Evolutionary conservation across 2,888 invertebrate species (phyloP), one percentile per base, ranked within the genome.

Genomic region (Dione juno): DNA sequence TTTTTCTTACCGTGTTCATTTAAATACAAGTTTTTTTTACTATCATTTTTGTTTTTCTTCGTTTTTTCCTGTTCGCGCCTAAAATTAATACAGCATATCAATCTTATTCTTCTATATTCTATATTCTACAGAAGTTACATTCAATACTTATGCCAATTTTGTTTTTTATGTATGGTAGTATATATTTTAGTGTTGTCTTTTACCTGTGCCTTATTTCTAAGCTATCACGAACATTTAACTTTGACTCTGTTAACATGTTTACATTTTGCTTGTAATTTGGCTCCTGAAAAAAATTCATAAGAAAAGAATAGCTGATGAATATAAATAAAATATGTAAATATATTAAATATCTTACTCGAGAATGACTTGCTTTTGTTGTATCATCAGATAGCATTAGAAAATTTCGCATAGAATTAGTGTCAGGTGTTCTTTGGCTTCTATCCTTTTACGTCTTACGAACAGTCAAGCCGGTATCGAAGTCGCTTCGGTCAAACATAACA

Each of bases 121-220:
- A 40, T 40, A 10, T 40, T 3, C 5, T 3, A 28, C 2, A 28
- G 28, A 28, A 28, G 28, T 28, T 5, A 28, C 28, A 28, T 28
- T 28, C 28, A 5, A 28, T 28, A 28, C 28, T 28, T 5, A 28
- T 28, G 28, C 28, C 28, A 28, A 28, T 3, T n/a, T n/a, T n/a
- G n/a, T n/a, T n/a, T n/a, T n/a, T n/a, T n/a, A 43, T 43, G 13
- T 11, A 41, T 19, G 21, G 11, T 40, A 57, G 16, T 16, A 57
- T 9, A 16, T n/a, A 37, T 16, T 37, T 50, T 21, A 13, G 6
- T 6, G 13, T 14, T 52, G 6, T n/a, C 45, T 43, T 43, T 10
- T 85, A 91, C 91, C 87, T 88, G 83, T 86, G 85, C 61, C 74
- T 80, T 77, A 91, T 82, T 80, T 90, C 90, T 78, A 92, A 74